Conservation (phyloP, 2,113 vertebrate genomes). For the Heteronetta atricapilla region DNA sequence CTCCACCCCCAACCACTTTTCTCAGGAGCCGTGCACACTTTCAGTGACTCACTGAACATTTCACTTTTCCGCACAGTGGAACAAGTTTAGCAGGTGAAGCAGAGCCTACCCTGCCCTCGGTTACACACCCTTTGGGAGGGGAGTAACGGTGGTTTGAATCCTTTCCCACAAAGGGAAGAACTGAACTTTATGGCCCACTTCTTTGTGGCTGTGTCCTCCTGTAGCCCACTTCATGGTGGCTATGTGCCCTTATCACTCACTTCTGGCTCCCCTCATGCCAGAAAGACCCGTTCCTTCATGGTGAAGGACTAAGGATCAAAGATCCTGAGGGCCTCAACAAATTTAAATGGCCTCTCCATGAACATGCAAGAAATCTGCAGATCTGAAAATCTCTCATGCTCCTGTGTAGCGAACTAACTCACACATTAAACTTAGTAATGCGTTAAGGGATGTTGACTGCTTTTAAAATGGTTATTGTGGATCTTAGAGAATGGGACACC, state of each 20-base stretch:
- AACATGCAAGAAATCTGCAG: neutral
- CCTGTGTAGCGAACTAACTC: neutral
- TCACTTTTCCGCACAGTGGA: neutral
- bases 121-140: neutral
- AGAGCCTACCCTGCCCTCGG: neutral
- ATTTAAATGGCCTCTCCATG: neutral
- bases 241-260: neutral
- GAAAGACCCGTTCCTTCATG: neutral
- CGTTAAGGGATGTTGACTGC: neutral
- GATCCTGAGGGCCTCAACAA: neutral
- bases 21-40: neutral
- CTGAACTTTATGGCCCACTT: neutral
- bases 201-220: neutral
- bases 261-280: neutral
- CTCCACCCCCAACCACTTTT: neutral
- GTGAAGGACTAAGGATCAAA: accelerated
- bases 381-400: neutral
- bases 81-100: slow-evolving; percentile 47
- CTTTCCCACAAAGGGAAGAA: neutral
- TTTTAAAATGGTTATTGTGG: neutral
- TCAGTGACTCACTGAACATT: slow-evolving; percentile 16
- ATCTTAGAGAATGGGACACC: neutral
- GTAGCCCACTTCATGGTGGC: neutral
- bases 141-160: neutral
- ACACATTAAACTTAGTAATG: neutral